These are phyloP conservation scores for Acrocephalus scirpaceus DNA, from an alignment of 2,797 vertebrate genomes.

Conservation along the genomic window DNA sequence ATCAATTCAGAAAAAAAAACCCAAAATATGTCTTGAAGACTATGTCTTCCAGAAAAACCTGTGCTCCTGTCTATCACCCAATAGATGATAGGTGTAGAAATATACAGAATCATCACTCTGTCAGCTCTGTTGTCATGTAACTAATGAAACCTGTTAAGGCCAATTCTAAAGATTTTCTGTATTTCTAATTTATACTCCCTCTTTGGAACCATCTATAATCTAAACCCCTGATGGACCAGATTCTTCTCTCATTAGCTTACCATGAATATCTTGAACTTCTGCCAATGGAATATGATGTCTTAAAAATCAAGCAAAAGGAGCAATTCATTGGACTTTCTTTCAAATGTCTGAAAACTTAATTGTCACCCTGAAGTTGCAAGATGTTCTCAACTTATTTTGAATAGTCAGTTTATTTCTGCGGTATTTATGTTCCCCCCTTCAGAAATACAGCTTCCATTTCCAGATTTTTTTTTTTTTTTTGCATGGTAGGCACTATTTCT, in stretches of 20 bases:
- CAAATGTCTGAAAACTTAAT: not conserved
- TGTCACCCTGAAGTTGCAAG: not conserved
- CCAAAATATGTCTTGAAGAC: not conserved
- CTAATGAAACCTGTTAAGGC: not conserved
- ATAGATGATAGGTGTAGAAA: not conserved
- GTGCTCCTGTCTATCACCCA: not conserved
- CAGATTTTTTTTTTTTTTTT: not conserved
- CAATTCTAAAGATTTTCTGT: not conserved
- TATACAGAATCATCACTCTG: not conserved
- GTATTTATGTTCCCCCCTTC: not conserved
- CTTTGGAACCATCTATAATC: not conserved
- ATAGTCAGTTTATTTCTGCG: not conserved
- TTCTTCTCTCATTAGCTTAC: not conserved
- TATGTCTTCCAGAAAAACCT: not conserved
- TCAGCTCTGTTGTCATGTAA: not conserved
- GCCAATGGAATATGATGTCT: not conserved
- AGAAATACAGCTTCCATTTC: not conserved
- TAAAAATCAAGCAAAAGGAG: not conserved
- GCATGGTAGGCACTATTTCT: not conserved
- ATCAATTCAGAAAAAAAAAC: not conserved
- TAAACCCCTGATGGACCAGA: not conserved
- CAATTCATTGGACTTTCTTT: not conserved
- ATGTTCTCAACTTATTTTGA: not conserved
- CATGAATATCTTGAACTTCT: not conserved
- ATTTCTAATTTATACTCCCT: not conserved